Evolutionary conservation across 2,888 invertebrate species (phyloP), one percentile per base, ranked within the genome.

Genomic region (Prosapia bicincta): DNA sequence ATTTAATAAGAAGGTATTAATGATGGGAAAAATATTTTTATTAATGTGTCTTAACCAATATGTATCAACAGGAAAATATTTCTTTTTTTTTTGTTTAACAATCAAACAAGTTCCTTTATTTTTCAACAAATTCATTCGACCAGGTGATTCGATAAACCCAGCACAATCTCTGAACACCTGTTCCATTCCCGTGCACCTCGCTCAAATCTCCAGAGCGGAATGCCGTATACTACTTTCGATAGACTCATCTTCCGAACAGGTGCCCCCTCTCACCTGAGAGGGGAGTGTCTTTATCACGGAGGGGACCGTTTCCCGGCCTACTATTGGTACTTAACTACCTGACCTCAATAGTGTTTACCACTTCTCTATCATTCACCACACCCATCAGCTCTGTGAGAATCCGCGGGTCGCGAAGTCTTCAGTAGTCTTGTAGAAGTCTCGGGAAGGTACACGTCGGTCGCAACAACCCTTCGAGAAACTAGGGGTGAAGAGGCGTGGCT

Each of bases 161-260:
- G n/a, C n/a, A n/a, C n/a, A n/a, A n/a, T n/a, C n/a, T n/a, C n/a
- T 30, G 30, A 30, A 54, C 54, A 54, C 54, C 54, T 54, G n/a
- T 54, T 54, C 54, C 20, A 20, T 54, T 20, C 54, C 54, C n/a
- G 54, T 54, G 54, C 20, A 15, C 15, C 54, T 6, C 13, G 26
- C 67, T 67, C 67, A 26, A 67, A 26, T 26, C 67, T 72, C 73
- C 66, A 24, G 24, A 15, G 67, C 68, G 73, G 38, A 24, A 25
- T 3, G 32, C 10, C n/a, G 43, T 67, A 69, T 43, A 73, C 25
- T 73, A 54, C 38, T 54, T 5, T 38, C 73, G 20, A 15, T 72
- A 32, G 66, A 69, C 73, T 73, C 73, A 73, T 73, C 73, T 66
- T 73, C 73, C 66, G 15, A 26, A 43, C 73, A 73, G 73, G 73